Percentiles rank a stretch among this genome's conserved stretches.
phyloP scores from a whole-genome alignment of 2,888 invertebrate genomes.

The Ochlodes sylvanus region DNA sequence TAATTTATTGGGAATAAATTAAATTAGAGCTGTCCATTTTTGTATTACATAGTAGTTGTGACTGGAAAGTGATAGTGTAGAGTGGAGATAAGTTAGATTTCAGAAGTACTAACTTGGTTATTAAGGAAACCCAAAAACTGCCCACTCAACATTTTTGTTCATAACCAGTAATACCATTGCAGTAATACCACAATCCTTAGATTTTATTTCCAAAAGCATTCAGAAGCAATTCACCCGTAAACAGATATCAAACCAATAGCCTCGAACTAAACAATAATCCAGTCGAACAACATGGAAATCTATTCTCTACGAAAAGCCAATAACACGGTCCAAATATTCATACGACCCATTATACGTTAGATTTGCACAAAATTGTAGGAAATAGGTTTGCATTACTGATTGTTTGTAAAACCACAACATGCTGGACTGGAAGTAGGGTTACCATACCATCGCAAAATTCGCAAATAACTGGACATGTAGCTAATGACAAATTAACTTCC shows the following conservation, averaged over 20 bases:
- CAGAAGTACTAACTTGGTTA: no score
- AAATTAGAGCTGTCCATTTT: no score
- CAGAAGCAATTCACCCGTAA: not conserved
- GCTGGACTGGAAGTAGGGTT: not conserved
- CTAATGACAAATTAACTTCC: no score
- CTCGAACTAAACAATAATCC: not conserved
- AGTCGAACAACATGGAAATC: not conserved
- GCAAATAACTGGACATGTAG: no score
- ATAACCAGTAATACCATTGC: no score
- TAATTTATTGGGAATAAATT: not conserved
- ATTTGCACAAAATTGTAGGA: conserved; percentile 8
- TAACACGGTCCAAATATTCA: conserved; percentile 2
- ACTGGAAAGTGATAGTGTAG: no score
- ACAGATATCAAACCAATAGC: not conserved
- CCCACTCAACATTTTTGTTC: no score
- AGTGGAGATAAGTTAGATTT: no score
- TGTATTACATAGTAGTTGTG: no score
- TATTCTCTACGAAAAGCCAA: conserved; percentile 8
- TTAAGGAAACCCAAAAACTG: no score
- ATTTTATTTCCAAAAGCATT: not conserved
- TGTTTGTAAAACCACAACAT: conserved; percentile 1
- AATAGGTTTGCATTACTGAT: conserved; percentile 9
- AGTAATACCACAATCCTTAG: not conserved
- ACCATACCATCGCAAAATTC: no score
- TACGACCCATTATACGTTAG: conserved; percentile 3